These are phyloP conservation scores for Grantiella picta DNA, from an alignment of 2,113 vertebrate species.

Conservation along the genomic window DNA sequence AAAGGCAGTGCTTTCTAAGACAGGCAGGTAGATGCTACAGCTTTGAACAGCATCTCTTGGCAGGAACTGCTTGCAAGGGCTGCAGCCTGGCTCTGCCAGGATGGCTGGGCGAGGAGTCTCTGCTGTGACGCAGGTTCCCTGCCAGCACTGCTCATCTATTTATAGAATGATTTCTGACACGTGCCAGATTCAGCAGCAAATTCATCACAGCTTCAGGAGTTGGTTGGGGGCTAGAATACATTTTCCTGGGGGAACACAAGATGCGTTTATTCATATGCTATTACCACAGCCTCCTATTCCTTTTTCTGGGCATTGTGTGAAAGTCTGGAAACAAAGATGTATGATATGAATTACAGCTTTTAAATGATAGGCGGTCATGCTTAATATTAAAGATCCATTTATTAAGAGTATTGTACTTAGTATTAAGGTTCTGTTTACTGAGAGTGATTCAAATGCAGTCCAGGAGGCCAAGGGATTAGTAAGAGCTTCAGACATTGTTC, in stretches of 20 bases:
- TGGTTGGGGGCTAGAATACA: neutral
- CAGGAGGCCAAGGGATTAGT: neutral
- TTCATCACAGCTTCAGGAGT: neutral
- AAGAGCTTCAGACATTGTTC: neutral
- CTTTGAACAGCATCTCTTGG: neutral
- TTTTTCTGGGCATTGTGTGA: neutral
- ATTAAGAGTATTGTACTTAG: neutral
- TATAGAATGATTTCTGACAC: neutral
- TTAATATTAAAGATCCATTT: neutral
- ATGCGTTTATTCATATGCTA: neutral
- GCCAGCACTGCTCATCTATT: constrained; percentile 24
- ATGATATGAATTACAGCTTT: neutral
- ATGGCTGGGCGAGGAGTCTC: neutral
- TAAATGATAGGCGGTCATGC: neutral
- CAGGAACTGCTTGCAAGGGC: neutral
- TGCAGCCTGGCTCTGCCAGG: neutral
- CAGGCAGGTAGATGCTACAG: neutral
- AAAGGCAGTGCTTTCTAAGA: neutral
- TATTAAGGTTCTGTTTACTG: neutral
- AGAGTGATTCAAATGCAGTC: neutral
- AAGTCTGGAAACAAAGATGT: neutral
- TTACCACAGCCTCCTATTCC: neutral
- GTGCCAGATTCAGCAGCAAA: neutral
- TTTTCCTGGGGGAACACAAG: neutral
- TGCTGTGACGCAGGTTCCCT: constrained; percentile 9